Base-by-base conservation (phyloP, 1,140 invertebrate genomes). In the Anthonomus grandis region DNA sequence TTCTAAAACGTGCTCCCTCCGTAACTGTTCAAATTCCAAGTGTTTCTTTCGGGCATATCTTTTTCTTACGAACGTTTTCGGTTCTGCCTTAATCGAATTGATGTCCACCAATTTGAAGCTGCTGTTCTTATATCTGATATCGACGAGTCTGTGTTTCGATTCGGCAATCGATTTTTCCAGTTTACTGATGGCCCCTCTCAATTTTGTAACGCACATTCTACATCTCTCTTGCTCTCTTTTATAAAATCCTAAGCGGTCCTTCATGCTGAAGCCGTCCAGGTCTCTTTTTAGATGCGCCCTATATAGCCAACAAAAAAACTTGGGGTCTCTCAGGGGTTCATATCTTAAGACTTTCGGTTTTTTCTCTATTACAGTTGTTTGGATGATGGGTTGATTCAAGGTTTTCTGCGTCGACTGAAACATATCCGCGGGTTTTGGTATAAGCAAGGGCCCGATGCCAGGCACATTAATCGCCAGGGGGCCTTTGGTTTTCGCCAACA, bases 191-290 rank as follows among this genome's bases (percentile, higher is more conserved):
- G 8, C 27, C 8, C 27, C 27, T 31, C n/a, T n/a, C 8, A 9
- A 8, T 31, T n/a, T 31, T 31, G 8, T 31, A 9, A 41, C 12
- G 19, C 31, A 37, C 56, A 58, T 10, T 4, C 17, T 18, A 18
- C 24, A 24, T 12, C 22, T 34, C 44, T 47, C 8, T 39, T 15
- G 13, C n/a, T 60, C 57, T n/a, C 51, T 46, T 44, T 31, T 38
- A 15, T 46, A 46, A 36, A 60, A 60, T 36, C 57, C 57, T 19
- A 60, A 37, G 10, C 45, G 41, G 19, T 60, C 57, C 13, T 15
- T 17, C 12, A 18, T 15, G 5, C 23, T 21, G 44, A 55, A 60
- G 15, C 51, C 51, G 15, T 49, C 57, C 3, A 48, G 21, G 25
- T 60, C 51, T 17, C 50, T 27, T 60, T 60, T 57, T 23, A 18